phyloP scores from a whole-genome alignment of 2,113 vertebrate genomes.

The Saccopteryx leptura region DNA sequence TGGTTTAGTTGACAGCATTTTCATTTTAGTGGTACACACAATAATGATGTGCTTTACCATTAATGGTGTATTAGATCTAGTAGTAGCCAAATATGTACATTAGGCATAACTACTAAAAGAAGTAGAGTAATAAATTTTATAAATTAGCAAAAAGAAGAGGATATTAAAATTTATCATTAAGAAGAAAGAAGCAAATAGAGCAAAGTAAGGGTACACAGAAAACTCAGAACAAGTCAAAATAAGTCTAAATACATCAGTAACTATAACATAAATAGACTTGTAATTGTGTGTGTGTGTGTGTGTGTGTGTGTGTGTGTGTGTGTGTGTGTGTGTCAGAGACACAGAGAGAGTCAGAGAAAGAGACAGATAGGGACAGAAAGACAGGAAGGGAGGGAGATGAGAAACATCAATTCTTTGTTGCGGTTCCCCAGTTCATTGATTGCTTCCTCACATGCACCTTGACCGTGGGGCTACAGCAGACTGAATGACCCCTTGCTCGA shows the following conservation, averaged over 20 bases:
- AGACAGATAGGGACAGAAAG: no score
- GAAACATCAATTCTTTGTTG: no score
- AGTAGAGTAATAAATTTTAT: neutral
- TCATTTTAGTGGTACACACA: neutral
- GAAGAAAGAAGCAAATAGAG: neutral
- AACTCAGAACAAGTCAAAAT: neutral
- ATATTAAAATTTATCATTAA: neutral
- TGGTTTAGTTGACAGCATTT: neutral
- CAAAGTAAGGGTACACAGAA: neutral
- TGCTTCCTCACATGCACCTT: no score
- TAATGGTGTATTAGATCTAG: neutral
- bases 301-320: no score
- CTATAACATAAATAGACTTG: neutral
- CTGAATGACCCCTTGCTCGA: no score
- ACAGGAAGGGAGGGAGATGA: no score
- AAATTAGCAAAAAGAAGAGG: neutral
- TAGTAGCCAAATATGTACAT: neutral
- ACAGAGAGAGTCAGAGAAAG: no score
- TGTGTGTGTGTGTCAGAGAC: no score
- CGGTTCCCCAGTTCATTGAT: no score
- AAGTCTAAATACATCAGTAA: neutral
- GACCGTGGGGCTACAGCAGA: no score
- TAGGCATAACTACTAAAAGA: slow-evolving; percentile 33
- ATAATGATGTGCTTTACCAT: neutral
- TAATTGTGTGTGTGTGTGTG: no score